Base-by-base conservation (phyloP, 2,797 vertebrate species). In the Euphonia xanthogaster region DNA sequence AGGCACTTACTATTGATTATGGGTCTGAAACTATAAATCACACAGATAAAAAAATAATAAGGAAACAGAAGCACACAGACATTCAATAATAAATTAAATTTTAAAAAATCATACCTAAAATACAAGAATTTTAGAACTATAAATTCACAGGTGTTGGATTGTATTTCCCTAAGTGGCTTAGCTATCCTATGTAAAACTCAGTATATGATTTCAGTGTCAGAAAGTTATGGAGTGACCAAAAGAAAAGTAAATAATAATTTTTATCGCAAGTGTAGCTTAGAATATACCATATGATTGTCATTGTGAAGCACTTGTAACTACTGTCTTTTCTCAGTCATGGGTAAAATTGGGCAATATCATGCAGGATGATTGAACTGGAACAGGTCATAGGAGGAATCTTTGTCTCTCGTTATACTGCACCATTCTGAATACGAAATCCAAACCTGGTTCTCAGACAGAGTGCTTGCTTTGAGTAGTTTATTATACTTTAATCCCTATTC, bases 11-110 rank as follows among this genome's bases (percentile, higher is more conserved):
- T 87, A 73, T 74, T 77, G 72, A 63, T 67, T 90, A 67, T 55
- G 25, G 27, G 33, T 68, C 24, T 81, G 31, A 88, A 88, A 81
- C 37, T n/a, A 44, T 81, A 86, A 81, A 86, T 88, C n/a, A 88
- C 73, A 42, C 2, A 57, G 22, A n/a, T 30, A 28, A 79, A 86
- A 84, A 91, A 63, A 13, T 18, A 71, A 40, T 53, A 57, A 77
- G 10, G 35, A 86, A 75, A 79, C 73, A 6, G 77, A 83, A 74
- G 17, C 4, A 13, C 33, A 57, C 9, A 55, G 8, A 72, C 5
- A 50, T 35, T 60, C 30, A 63, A 39, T 37, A 74, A 74, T 55
- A 76, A 87, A 66, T 20, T 47, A 7, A 72, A 48, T 54, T n/a
- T 19, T 2, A 8, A 53, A 45, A 51, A 2, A 2, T 19, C 0